Percentiles rank a stretch among this genome's conserved stretches.
These are phyloP conservation scores for Pongo abelii DNA, from an alignment of 2,113 vertebrate genomes.

Conservation along the genomic window DNA sequence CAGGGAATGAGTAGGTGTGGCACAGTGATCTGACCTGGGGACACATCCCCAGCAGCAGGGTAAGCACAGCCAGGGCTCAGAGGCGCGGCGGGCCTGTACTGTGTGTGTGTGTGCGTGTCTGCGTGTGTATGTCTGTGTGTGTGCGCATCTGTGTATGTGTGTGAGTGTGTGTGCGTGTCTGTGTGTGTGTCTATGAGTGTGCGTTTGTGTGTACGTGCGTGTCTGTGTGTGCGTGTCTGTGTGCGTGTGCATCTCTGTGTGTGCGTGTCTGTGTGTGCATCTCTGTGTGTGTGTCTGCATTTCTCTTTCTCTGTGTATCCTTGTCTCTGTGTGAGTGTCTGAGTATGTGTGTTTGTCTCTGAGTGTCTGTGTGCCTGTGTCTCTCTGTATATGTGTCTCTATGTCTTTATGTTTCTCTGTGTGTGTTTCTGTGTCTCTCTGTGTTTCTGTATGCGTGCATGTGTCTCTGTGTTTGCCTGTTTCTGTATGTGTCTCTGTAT, in stretches of 20 bases:
- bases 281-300: too few species aligned
- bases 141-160: neutral
- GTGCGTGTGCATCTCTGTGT: too few species aligned
- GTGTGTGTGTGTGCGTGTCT: neutral
- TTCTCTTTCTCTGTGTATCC: too few species aligned
- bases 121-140: neutral
- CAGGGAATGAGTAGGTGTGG: neutral
- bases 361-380: neutral
- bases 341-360: too few species aligned
- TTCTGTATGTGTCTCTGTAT: too few species aligned
- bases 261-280: too few species aligned
- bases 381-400: neutral
- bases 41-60: neutral
- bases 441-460: too few species aligned
- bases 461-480: too few species aligned
- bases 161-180: neutral
- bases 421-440: too few species aligned
- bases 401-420: neutral
- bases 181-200: neutral
- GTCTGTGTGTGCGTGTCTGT: neutral
- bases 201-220: too few species aligned
- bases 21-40: too few species aligned
- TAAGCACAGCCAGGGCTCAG: neutral
- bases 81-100: fast-evolving
- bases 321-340: neutral